Percentiles rank a stretch among this genome's conserved stretches.
phyloP scores from a whole-genome alignment of 35 echinoderm and acorn worm genomes.

The Holothuria glaberrima region DNA sequence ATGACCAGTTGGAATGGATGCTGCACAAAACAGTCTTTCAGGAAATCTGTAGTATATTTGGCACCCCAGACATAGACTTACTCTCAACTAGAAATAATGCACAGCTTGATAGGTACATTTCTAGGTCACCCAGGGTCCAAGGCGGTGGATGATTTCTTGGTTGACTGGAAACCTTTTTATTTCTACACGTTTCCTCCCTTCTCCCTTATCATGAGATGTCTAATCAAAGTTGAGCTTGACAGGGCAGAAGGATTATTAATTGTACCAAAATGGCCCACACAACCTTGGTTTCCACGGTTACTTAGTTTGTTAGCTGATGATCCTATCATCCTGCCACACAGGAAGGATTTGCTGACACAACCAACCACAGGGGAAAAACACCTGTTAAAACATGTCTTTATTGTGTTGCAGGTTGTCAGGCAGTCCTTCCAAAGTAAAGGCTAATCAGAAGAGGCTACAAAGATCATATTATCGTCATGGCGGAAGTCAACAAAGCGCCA shows the following conservation, averaged over 20 bases:
- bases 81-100: slow-evolving; percentile 72
- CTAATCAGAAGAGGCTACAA: slow-evolving; percentile 7
- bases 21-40: slow-evolving; percentile 50
- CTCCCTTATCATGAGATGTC: slow-evolving; percentile 5
- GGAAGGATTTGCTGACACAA: not conserved
- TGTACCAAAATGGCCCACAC: slow-evolving; percentile 64
- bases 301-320: not conserved
- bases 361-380: slow-evolving; percentile 27
- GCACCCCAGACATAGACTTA: slow-evolving; percentile 66
- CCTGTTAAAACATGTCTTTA: slow-evolving; percentile 27
- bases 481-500: slow-evolving; percentile 41
- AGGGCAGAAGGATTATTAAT: slow-evolving; percentile 45
- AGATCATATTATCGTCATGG: slow-evolving; percentile 63
- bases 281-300: slow-evolving; percentile 58
- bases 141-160: slow-evolving; percentile 58
- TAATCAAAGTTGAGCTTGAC: slow-evolving; percentile 53
- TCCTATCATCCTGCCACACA: slow-evolving; percentile 10
- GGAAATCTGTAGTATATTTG: slow-evolving; percentile 37
- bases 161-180: slow-evolving; percentile 32
- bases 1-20: too few relatives aligned
- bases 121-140: slow-evolving; percentile 53
- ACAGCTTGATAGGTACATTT: slow-evolving; percentile 56
- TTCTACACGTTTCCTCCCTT: slow-evolving; percentile 72
- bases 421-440: slow-evolving; percentile 17
- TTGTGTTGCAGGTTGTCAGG: slow-evolving; percentile 60